These are phyloP conservation scores for Conger conger DNA, from an alignment of 2,113 vertebrate species.

Conservation along the genomic window DNA sequence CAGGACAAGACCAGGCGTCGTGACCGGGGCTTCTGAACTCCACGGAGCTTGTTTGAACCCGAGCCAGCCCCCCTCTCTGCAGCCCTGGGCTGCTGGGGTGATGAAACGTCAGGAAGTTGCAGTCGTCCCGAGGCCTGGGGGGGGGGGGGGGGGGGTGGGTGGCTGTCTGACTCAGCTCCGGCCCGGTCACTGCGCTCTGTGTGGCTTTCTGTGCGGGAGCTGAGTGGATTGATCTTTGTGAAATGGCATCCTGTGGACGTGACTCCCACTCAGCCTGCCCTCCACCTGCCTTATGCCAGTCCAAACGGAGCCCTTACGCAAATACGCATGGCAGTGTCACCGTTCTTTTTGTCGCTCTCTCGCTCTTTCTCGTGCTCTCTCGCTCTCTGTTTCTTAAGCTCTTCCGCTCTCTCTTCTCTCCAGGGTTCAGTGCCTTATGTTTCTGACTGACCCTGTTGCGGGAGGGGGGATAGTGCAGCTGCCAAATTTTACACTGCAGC, in stretches of 20 bases:
- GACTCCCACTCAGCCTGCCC: neutral
- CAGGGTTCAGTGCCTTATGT: neutral
- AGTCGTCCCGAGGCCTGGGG: neutral
- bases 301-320: neutral
- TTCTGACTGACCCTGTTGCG: too few species aligned
- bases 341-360: neutral
- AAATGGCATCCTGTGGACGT: neutral
- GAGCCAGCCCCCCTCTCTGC: neutral
- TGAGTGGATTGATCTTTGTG: neutral
- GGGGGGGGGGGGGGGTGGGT: too few species aligned
- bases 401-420: too few species aligned
- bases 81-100: neutral
- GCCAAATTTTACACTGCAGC: too few species aligned
- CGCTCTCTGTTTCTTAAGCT: neutral
- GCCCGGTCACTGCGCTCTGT: too few species aligned
- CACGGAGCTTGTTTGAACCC: neutral
- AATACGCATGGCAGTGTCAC: neutral
- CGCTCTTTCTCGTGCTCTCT: neutral
- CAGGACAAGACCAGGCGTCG: neutral
- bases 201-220: too few species aligned
- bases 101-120: neutral
- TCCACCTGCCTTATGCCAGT: neutral
- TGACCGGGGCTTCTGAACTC: neutral
- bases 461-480: too few species aligned
- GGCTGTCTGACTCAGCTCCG: too few species aligned